A percentile compares a stretch with the other conserved stretches of the same genome.
Conservation (phyloP, 2,113 vertebrate species). For the Baryphthengus martii region DNA sequence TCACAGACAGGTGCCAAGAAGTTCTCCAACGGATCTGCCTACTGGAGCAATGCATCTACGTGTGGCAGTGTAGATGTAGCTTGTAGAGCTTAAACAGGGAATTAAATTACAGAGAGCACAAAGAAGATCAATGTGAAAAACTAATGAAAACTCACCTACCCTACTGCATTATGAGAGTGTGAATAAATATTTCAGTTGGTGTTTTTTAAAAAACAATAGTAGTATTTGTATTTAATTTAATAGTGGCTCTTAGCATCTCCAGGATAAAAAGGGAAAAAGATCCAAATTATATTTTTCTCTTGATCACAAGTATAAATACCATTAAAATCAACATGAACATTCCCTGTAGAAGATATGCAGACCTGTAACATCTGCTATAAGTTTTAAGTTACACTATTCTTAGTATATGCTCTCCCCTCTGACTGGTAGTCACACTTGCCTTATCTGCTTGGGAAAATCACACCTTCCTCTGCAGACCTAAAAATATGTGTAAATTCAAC, state of each 20-base stretch:
- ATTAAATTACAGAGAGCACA: not conserved
- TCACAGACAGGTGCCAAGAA: not conserved
- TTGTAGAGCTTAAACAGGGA: not conserved
- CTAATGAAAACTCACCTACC: not conserved
- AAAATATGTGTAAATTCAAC: not conserved
- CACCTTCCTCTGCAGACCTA: not conserved
- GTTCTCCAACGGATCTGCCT: not conserved
- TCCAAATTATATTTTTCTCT: not conserved
- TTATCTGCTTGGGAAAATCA: not conserved
- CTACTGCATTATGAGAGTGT: not conserved
- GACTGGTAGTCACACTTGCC: not conserved
- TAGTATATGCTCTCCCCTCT: not conserved
- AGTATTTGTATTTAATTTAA: not conserved
- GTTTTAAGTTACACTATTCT: not conserved
- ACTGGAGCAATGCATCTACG: accelerated
- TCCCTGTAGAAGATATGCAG: not conserved
- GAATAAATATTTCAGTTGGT: not conserved
- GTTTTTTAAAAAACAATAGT: not conserved
- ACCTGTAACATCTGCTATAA: no score
- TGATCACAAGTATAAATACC: not conserved
- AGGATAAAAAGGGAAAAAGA: not conserved
- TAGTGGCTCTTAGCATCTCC: not conserved
- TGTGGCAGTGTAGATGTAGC: not conserved
- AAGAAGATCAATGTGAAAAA: not conserved
- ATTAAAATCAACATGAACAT: not conserved